Base-by-base conservation (phyloP, 1,140 invertebrate species). In the Achatina immaculata region DNA sequence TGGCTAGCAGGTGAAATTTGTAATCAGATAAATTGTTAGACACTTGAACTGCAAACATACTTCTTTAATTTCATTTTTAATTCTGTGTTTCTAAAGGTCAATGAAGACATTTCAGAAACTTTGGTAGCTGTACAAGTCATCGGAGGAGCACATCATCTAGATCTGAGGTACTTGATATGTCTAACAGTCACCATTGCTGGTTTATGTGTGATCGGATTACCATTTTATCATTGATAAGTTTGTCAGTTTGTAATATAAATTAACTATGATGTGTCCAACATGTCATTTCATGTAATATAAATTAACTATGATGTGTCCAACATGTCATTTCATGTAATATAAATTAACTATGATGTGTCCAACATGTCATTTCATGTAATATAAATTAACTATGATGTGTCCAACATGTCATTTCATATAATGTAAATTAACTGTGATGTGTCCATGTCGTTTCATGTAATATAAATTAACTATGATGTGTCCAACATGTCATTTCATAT, bases 101-200 rank as follows among this genome's bases (percentile, higher is more conserved):
- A 92, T 92, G 83, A 94, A 94, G 81, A 88, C 95, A 3, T 95
- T 94, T 71, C 91, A 91, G 11, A 92, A 93, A 77, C 68, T 38
- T 58, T 89, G 16, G 48, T 80, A 9, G 82, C 81, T 19, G 65
- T 89, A 1, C 55, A 81, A 9, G 83, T 89, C 19, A 68, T 83
- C 43, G 88, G 87, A 36, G 88, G 88, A 40, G 88, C 87, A 34
- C 88, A 89, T 83, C 88, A 89, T 83, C 65, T 89, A 65, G 88
- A 89, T 80, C 76, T 89, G 31, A 88, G 86, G 87, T 88, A 81
- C 69, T n/a, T n/a, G n/a, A n/a, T n/a, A n/a, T n/a, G n/a, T n/a
- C n/a, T n/a, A n/a, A n/a, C n/a, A 55, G 62, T 11, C 4, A 42
- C 24, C 28, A 72, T 62, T 7, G 19, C 3, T 69, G 9, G 3